Evolutionary conservation across 2,888 invertebrate species (phyloP).

Genomic region (Diaphora mendica): DNA sequence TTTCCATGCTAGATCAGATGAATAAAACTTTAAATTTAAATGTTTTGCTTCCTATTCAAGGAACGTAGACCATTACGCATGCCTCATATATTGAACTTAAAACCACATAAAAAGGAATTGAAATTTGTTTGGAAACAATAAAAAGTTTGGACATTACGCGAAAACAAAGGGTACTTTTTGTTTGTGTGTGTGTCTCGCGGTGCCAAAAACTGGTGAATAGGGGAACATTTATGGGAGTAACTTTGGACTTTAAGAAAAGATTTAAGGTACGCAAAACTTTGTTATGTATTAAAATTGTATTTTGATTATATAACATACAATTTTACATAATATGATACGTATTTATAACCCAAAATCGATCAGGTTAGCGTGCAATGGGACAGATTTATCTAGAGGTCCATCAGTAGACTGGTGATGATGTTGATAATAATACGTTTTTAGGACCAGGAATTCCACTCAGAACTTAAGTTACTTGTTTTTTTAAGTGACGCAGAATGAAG

Average conservation of each 20-base stretch:
- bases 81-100: slow-evolving; percentile 30
- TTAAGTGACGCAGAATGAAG: no score
- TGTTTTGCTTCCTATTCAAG: slow-evolving; percentile 13
- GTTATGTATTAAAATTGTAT: neutral
- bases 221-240: neutral
- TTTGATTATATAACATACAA: neutral
- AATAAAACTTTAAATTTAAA: slow-evolving; percentile 20
- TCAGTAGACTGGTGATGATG: no score
- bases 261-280: neutral
- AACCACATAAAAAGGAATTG: slow-evolving; percentile 50
- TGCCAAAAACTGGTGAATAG: slow-evolving; percentile 25
- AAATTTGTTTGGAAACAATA: slow-evolving; percentile 49
- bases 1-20: neutral
- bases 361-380: no score
- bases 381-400: no score
- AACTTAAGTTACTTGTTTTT: neutral
- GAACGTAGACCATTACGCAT: slow-evolving; percentile 14
- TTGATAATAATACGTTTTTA: neutral
- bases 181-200: slow-evolving; percentile 24
- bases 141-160: slow-evolving; percentile 52
- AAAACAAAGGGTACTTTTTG: slow-evolving; percentile 34
- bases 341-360: no score
- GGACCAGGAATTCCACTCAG: neutral
- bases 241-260: neutral
- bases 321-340: neutral